A percentile compares a stretch with the other conserved stretches of the same genome.
Conservation (phyloP, 2,888 invertebrate species). For the Diachrysia chrysitis region DNA sequence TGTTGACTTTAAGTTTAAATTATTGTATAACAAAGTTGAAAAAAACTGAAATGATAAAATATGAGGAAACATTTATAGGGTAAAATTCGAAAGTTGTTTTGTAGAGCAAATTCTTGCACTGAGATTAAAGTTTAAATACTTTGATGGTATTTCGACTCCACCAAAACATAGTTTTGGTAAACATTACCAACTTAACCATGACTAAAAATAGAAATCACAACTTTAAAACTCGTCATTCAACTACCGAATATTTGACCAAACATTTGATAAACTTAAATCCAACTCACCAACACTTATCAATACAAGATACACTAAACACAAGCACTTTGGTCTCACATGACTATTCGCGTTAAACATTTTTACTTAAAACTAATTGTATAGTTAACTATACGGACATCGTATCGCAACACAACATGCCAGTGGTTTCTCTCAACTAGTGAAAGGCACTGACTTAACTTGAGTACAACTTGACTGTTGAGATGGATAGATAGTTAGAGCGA, state of each 20-base stretch:
- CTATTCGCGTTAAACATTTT: conserved; percentile 64
- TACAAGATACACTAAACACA: conserved; percentile 70
- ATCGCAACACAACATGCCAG: conserved; percentile 39
- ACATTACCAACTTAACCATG: conserved; percentile 15
- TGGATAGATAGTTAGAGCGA: conserved; percentile 58
- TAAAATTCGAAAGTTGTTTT: conserved; percentile 12
- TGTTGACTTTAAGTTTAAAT: too few relatives aligned
- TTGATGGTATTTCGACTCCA: neutral
- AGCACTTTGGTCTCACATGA: conserved; percentile 81
- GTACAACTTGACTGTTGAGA: conserved; percentile 69
- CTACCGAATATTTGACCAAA: conserved; percentile 9
- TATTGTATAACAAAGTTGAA: too few relatives aligned
- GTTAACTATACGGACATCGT: conserved; percentile 42
- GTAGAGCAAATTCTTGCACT: neutral
- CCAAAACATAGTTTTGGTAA: neutral
- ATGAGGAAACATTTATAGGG: neutral
- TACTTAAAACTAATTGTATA: conserved; percentile 66
- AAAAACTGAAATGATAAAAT: neutral
- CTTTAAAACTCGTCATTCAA: conserved; percentile 30
- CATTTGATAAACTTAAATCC: neutral
- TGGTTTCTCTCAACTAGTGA: conserved; percentile 71
- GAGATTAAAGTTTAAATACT: neutral
- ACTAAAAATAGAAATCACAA: conserved; percentile 38
- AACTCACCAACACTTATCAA: conserved; percentile 52
- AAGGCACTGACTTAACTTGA: conserved; percentile 72